phyloP scores from a whole-genome alignment of 2,888 invertebrate genomes.

The Meta bourneti region DNA sequence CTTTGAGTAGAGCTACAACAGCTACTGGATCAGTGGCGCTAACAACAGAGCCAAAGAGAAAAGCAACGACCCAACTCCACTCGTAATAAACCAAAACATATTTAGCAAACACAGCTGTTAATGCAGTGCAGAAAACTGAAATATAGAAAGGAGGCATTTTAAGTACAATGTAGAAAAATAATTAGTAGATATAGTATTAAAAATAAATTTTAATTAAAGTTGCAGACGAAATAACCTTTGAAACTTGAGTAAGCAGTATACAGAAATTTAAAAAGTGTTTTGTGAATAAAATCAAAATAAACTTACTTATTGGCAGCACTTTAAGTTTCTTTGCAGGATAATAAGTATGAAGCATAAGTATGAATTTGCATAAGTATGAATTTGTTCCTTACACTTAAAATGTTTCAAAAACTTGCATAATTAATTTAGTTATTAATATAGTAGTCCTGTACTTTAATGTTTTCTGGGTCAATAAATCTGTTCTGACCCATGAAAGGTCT shows the following conservation, averaged over 20 bases:
- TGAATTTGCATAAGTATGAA: too few relatives aligned
- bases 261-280: not conserved
- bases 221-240: not conserved
- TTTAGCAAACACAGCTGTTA: slow-evolving; percentile 79
- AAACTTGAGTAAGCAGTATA: not conserved
- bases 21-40: slow-evolving; percentile 83
- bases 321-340: too few relatives aligned
- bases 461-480: too few relatives aligned
- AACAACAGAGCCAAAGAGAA: slow-evolving; percentile 82
- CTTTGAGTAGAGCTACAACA: slow-evolving; percentile 82
- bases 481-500: too few relatives aligned
- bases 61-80: slow-evolving; percentile 80
- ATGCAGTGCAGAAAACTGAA: slow-evolving; percentile 79
- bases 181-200: not conserved
- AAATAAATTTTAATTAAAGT: not conserved
- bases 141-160: slow-evolving; percentile 24
- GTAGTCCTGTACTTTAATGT: too few relatives aligned
- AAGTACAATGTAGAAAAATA: not conserved
- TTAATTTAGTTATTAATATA: too few relatives aligned
- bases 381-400: too few relatives aligned
- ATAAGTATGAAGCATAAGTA: too few relatives aligned
- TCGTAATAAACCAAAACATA: slow-evolving; percentile 79
- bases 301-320: too few relatives aligned
- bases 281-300: not conserved
- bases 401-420: too few relatives aligned